Evolutionary conservation across 2,888 invertebrate species (phyloP), one percentile per base, ranked within the genome.

Genomic region (Drosophila pseudotakahashii): DNA sequence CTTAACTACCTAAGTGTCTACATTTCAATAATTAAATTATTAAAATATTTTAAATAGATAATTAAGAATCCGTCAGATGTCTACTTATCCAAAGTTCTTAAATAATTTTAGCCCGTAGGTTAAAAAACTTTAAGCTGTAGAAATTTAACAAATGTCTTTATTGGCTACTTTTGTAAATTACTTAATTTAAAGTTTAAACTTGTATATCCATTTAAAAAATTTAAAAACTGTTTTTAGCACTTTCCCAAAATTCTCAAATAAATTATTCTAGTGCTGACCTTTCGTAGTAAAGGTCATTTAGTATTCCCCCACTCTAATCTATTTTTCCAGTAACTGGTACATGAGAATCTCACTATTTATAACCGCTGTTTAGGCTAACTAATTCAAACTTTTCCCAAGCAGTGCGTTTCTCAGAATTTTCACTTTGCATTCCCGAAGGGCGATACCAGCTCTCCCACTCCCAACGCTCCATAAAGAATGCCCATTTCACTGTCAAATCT

Each of bases 401-500:
- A n/a, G 7, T 9, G 7, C 32, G 11, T 45, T 64, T 47, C 67
- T 26, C 23, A 39, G 67, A 64, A 64, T 70, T 69, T 76, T 52
- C 67, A 71, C 54, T 47, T 57, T 34, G 13, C 10, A 13, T 63
- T 66, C 58, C 42, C 39, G 23, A 37, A 47, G 36, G 41, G 42
- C 26, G 9, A 30, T 39, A 7, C 1, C 45, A 45, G n/a, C 14
- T 39, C 42, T 11, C 37, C 59, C 16, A 48, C 23, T 16, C 16
- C 14, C 32, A 57, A 62, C 50, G 63, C 47, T 26, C 34, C 47
- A 48, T 16, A 41, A 26, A 63, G 57, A 63, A 34, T n/a, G 37
- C 50, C 47, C 79, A 76, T 79, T 81, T 80, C 82, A 81, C 79
- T 80, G 74, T 81, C 77, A 72, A 79, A 80, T 58, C 69, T 85